phyloP scores from a whole-genome alignment of 2,797 vertebrate genomes.

The Lithobates sylvaticus region DNA sequence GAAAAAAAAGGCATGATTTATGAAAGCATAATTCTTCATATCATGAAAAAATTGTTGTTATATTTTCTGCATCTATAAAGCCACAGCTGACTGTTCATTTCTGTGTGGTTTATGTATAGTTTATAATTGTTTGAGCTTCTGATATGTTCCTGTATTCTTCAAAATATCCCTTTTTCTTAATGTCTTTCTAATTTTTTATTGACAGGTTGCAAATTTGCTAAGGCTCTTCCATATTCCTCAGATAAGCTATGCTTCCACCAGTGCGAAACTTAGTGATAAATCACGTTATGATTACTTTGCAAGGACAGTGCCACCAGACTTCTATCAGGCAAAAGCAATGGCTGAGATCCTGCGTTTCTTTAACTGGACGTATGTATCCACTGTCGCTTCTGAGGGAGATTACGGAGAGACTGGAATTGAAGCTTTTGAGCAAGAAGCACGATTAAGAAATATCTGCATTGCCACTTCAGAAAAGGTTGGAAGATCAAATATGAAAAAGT shows the following conservation, averaged over 20 bases:
- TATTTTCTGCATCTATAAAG: too few relatives aligned
- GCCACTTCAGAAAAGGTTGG: conserved; percentile 97
- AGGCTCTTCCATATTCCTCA: conserved; percentile 98
- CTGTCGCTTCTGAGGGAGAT: conserved; percentile 95
- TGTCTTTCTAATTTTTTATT: conserved; percentile 22
- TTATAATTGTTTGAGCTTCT: neutral
- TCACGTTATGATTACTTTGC: conserved; percentile 97
- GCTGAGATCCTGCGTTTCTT: conserved; percentile 95
- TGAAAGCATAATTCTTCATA: too few relatives aligned
- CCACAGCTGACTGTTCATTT: neutral
- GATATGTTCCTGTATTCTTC: neutral
- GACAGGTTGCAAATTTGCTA: conserved; percentile 95
- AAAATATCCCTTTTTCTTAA: neutral
- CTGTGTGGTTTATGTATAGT: neutral
- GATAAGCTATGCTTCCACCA: conserved; percentile 98
- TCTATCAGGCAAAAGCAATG: conserved; percentile 99
- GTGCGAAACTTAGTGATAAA: conserved; percentile 97
- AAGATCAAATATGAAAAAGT: conserved; percentile 92
- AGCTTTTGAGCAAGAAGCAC: conserved; percentile 96
- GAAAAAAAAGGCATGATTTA: too few relatives aligned
- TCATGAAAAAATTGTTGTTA: too few relatives aligned
- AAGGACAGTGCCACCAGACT: conserved; percentile 95
- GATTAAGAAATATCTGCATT: conserved; percentile 96
- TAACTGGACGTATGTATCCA: conserved; percentile 99
- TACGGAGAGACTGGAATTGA: conserved; percentile 98